Percentiles rank a stretch among this genome's conserved stretches.
These are phyloP conservation scores for Pediacus dermestoides DNA, from an alignment of 2,888 invertebrate species.

Conservation along the genomic window DNA sequence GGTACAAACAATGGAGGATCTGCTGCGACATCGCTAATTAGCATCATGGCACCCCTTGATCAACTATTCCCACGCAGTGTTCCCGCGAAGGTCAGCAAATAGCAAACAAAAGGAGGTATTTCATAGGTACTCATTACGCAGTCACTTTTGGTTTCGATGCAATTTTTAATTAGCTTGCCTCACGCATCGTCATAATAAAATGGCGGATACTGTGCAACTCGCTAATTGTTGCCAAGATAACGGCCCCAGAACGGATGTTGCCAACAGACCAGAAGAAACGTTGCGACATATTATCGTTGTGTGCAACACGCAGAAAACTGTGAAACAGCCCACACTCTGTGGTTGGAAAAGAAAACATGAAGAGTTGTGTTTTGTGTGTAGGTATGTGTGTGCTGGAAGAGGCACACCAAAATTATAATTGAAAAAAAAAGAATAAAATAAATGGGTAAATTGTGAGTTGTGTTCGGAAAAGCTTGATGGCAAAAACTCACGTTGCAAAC, in stretches of 20 bases:
- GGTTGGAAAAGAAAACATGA: too few species aligned
- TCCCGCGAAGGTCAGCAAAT: slow-evolving; percentile 35
- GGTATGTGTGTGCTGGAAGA: slow-evolving; percentile 13
- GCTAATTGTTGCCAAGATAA: slow-evolving; percentile 34
- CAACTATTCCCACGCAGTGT: slow-evolving; percentile 36
- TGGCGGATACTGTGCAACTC: slow-evolving; percentile 40
- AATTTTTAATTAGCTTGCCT: slow-evolving; percentile 44
- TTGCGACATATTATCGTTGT: slow-evolving; percentile 27
- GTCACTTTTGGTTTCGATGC: slow-evolving; percentile 44
- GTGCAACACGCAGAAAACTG: slow-evolving; percentile 33
- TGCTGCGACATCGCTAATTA: slow-evolving; percentile 41
- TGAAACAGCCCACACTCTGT: slow-evolving; percentile 12
- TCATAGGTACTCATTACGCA: slow-evolving; percentile 42
- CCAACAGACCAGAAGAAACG: slow-evolving; percentile 24
- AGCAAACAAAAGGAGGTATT: slow-evolving; percentile 34
- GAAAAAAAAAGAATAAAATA: slow-evolving; percentile 24
- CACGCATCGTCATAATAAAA: slow-evolving; percentile 41
- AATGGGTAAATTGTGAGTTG: slow-evolving; percentile 19
- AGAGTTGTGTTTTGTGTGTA: too few species aligned
- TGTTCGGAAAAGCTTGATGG: slow-evolving; percentile 31
- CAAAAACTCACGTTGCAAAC: slow-evolving; percentile 17
- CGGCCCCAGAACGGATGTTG: slow-evolving; percentile 30
- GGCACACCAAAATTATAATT: slow-evolving; percentile 16
- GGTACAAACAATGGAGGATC: slow-evolving; percentile 41
- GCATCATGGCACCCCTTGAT: slow-evolving; percentile 37